Evolutionary conservation across 1,140 invertebrate genomes (phyloP).

Genomic region (Trachymyrmex septentrionalis): DNA sequence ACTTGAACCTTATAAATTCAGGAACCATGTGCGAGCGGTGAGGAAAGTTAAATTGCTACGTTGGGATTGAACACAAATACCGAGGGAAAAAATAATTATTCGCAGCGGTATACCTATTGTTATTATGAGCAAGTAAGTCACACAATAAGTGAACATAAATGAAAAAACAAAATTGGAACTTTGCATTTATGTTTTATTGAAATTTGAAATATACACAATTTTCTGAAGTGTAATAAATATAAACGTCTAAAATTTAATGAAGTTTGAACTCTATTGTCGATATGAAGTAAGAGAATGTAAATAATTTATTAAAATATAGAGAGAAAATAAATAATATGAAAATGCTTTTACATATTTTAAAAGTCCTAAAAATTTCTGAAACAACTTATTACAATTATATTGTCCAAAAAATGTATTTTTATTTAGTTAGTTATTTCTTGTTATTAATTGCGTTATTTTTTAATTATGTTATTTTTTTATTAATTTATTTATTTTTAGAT

Average conservation of each 20-base stretch:
- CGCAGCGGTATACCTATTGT: background rate
- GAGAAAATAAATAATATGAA: background rate
- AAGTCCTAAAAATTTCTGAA: background rate
- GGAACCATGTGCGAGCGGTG: background rate
- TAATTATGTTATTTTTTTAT: background rate
- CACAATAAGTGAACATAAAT: background rate
- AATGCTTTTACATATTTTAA: background rate
- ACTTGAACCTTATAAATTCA: conserved; percentile 30
- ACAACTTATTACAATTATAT: background rate
- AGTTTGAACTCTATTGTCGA: background rate
- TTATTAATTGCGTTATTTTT: no score
- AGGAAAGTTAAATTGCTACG: conserved; percentile 38
- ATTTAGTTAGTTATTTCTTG: background rate
- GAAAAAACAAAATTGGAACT: background rate
- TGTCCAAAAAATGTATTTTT: background rate
- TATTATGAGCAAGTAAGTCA: background rate
- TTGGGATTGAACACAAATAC: background rate
- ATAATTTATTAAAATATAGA: background rate
- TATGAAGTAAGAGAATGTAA: background rate
- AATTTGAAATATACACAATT: background rate
- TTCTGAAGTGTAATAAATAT: background rate
- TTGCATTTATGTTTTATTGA: background rate
- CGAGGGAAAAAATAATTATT: conserved; percentile 37
- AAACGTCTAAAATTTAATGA: background rate
- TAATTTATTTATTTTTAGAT: background rate